Conservation (phyloP, 2,888 invertebrate genomes). For the Periphyllus acericola region DNA sequence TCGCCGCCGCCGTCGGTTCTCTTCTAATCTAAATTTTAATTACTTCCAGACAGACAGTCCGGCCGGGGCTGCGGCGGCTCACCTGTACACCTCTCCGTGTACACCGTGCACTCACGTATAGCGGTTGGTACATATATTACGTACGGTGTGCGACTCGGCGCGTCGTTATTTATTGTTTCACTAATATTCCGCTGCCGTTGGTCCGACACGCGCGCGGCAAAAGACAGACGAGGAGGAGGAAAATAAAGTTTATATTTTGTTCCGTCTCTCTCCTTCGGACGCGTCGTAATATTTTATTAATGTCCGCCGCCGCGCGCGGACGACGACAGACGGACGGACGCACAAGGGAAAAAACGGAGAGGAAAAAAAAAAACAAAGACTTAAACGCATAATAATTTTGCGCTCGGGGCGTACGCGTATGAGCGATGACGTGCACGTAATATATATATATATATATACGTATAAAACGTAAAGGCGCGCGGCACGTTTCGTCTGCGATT, state of each 20-base stretch:
- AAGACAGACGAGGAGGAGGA: not conserved
- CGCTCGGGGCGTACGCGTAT: slow-evolving; percentile 34
- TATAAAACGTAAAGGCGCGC: not conserved
- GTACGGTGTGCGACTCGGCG: slow-evolving; percentile 22
- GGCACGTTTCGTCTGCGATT: slow-evolving; percentile 58
- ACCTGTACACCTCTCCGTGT: slow-evolving; percentile 17
- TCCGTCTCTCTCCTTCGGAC: not conserved
- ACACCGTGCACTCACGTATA: not conserved
- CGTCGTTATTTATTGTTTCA: slow-evolving; percentile 61
- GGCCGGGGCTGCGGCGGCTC: slow-evolving; percentile 7
- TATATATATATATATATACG: not conserved
- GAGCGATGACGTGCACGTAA: not conserved
- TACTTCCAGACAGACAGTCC: slow-evolving; percentile 56
- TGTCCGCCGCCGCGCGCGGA: slow-evolving; percentile 23
- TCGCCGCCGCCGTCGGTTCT: slow-evolving; percentile 41
- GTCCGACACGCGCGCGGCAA: not conserved
- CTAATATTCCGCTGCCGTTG: slow-evolving; percentile 61
- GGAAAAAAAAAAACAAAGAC: slow-evolving; percentile 3
- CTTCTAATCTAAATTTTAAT: slow-evolving; percentile 62
- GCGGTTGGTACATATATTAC: not conserved
- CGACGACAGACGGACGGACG: slow-evolving; percentile 24
- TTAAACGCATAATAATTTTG: slow-evolving; percentile 25
- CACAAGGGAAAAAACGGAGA: no score
- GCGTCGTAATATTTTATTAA: slow-evolving; percentile 41
- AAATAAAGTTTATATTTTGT: slow-evolving; percentile 32